Evolutionary conservation across 2,113 vertebrate species (phyloP), one percentile per base, ranked within the genome.

Genomic region (Pimephales promelas): DNA sequence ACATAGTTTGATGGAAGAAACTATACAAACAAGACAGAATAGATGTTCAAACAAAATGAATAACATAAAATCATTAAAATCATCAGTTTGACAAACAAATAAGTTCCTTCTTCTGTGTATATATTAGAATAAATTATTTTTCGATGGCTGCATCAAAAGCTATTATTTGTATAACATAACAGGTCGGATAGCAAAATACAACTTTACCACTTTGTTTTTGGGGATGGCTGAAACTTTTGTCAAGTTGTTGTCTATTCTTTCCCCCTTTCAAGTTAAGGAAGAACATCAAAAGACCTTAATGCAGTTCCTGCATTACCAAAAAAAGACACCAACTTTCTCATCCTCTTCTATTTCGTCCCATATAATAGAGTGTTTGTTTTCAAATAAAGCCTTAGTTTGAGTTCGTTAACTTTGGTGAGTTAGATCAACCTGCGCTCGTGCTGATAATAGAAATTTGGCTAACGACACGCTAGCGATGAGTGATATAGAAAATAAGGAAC

Each of bases 401-500:
- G 24, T 64, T 56, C 24, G 54, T 34, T 20, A 10, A 79, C 76
- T 75, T 54, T 47, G 11, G 43, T 28, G 36, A 71, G 24, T 74
- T 31, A 59, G 10, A 11, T 85, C 31, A 79, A 18, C 56, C 54
- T 49, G n/a, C 31, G 59, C 59, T 79, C 77, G 24, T 62, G 49
- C 10, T 45, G 62, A 81, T 36, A 74, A 74, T 26, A 73, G 36
- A 79, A 83, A 79, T 59, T 56, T 74, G 77, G 82, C 76, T 87
- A 84, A 84, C 72, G 62, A 59, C 81, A 79, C 62, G 66, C 73
- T 85, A 87, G 71, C 82, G 66, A 88, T 40, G 75, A 83, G 82
- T 86, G 66, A 68, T 80, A 87, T 22, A 86, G 87, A 88, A 92
- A 93, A 85, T 85, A 83, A 81, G 83, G 86, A 87, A 87, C 91